Conservation (phyloP, 2,113 vertebrate species). For the Malurus melanocephalus region DNA sequence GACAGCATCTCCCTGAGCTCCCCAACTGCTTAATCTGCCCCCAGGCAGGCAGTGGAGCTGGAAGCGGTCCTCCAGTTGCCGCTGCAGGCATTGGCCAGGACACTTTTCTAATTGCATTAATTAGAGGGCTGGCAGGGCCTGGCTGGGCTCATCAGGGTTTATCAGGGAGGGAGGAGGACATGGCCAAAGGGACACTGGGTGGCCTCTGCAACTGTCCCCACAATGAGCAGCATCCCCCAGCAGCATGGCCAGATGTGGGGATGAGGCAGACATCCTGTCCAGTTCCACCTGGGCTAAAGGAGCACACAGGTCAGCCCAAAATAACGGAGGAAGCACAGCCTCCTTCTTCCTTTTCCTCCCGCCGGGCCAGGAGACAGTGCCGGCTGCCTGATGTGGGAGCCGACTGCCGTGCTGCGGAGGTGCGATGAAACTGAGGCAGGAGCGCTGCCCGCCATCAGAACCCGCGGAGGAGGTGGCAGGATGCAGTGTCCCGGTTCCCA, state of each 20-base stretch:
- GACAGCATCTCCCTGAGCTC: rapidly evolving
- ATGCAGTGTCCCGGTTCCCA: rapidly evolving
- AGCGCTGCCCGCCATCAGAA: rapidly evolving
- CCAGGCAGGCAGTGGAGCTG: not conserved
- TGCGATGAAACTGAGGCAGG: not conserved
- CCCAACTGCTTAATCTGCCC: rapidly evolving
- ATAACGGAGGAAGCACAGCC: not conserved
- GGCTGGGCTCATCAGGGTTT: not conserved
- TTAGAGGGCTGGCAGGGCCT: not conserved
- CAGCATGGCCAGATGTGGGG: not conserved
- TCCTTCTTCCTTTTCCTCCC: not conserved
- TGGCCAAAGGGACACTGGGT: not conserved
- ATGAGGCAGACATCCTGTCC: not conserved
- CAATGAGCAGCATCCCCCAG: rapidly evolving
- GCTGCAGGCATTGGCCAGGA: not conserved
- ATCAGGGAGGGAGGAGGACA: not conserved
- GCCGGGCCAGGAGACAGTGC: not conserved
- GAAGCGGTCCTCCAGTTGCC: rapidly evolving
- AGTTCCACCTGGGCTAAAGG: not conserved
- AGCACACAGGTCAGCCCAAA: not conserved
- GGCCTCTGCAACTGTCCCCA: not conserved
- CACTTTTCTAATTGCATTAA: not conserved
- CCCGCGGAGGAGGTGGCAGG: rapidly evolving
- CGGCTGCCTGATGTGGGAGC: not conserved
- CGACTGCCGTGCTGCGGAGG: rapidly evolving